phyloP scores from a whole-genome alignment of 2,113 vertebrate genomes.

The Balaenoptera acutorostrata region DNA sequence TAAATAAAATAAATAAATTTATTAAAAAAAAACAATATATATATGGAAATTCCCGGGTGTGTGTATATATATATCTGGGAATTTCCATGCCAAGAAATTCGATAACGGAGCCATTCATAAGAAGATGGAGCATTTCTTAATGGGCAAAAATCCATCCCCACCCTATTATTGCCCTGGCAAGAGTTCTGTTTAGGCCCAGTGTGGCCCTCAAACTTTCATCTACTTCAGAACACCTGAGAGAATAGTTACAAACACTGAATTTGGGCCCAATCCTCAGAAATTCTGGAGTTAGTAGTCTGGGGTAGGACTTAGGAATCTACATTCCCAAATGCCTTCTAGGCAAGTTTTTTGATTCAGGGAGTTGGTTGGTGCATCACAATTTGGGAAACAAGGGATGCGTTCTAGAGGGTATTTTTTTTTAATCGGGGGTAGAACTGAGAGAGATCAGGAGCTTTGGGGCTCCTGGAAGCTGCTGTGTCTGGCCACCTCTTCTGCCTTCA shows the following conservation, averaged over 20 bases:
- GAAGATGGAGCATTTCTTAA: not conserved
- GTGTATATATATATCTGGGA: accelerated
- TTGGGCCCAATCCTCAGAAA: not conserved
- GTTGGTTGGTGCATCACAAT: not conserved
- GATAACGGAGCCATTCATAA: not conserved
- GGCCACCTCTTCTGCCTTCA: not conserved
- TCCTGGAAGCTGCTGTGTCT: not conserved
- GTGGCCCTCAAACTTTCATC: not conserved
- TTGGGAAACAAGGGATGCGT: not conserved
- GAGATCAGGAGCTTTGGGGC: too few relatives aligned
- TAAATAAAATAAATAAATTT: too few relatives aligned
- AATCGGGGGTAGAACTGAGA: not conserved
- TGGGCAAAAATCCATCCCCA: not conserved
- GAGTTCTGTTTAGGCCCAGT: not conserved
- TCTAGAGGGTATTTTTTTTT: not conserved
- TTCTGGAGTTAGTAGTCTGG: not conserved
- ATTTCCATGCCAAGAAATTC: not conserved
- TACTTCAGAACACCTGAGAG: not conserved
- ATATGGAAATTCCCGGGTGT: too few relatives aligned
- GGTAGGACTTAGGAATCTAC: not conserved
- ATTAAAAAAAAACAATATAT: too few relatives aligned
- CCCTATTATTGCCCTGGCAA: not conserved
- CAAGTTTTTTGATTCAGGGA: not conserved
- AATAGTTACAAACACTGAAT: not conserved
- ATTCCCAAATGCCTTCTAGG: not conserved